Conservation (phyloP, 1,140 invertebrate genomes). For the Philotrypesis tridentata region DNA sequence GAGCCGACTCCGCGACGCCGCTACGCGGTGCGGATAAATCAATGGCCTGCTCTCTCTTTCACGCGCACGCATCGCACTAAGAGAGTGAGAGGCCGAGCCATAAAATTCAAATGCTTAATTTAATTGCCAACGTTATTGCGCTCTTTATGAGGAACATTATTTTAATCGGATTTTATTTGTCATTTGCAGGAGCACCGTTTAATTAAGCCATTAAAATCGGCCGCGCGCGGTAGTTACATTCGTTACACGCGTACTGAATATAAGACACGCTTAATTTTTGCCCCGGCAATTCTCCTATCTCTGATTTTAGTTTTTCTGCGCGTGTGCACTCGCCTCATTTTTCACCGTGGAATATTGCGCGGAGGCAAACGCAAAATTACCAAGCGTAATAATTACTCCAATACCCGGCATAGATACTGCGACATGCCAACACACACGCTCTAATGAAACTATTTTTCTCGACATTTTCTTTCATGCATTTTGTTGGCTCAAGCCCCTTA, state of each 20-base stretch:
- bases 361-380: background rate
- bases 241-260: background rate
- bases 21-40: background rate
- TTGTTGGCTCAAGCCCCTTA: too few species aligned
- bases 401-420: too few species aligned
- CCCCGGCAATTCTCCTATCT: too few species aligned
- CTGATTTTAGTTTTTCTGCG: background rate
- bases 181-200: constrained; percentile 9
- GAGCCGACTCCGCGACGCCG: background rate
- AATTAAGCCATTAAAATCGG: constrained; percentile 35
- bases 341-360: background rate
- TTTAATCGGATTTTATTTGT: constrained; percentile 39
- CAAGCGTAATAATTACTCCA: background rate
- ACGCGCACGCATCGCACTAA: background rate
- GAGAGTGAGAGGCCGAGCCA: background rate
- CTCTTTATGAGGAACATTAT: constrained; percentile 32
- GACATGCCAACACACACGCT: too few species aligned
- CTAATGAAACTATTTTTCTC: too few species aligned
- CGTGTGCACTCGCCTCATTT: background rate
- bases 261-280: constrained; percentile 21
- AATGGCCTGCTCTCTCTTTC: too few species aligned
- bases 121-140: constrained; percentile 24
- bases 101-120: constrained; percentile 47
- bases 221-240: background rate
- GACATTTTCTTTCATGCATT: too few species aligned